phyloP scores from a whole-genome alignment of 2,797 vertebrate species.

The Erethizon dorsatum region DNA sequence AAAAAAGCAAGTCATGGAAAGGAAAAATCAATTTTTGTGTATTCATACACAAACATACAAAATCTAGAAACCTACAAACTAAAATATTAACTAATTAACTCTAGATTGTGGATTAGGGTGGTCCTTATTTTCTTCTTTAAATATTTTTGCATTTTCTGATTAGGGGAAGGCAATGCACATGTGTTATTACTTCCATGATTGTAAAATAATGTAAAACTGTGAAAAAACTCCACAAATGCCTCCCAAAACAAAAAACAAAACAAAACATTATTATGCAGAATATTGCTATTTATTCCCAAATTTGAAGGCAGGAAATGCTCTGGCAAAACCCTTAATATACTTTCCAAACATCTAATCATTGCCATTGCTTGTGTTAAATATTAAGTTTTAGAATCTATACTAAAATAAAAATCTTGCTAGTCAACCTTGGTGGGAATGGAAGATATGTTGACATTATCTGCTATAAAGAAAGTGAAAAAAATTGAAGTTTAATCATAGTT shows the following conservation, averaged over 20 bases:
- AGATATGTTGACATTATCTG: background rate
- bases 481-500: constrained; percentile 36
- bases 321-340: background rate
- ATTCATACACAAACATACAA: background rate
- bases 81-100: background rate
- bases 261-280: background rate
- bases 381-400: constrained; percentile 18
- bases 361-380: background rate
- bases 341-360: background rate
- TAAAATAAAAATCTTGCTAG: constrained; percentile 2
- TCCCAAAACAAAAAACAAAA: constrained; percentile 18
- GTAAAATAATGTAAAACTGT: constrained; percentile 1
- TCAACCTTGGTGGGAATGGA: background rate
- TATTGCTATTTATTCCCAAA: background rate
- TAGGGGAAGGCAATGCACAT: background rate
- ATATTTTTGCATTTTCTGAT: constrained; percentile 25
- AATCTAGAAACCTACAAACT: background rate
- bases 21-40: background rate
- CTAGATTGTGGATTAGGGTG: background rate
- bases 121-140: constrained; percentile 31
- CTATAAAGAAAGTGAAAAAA: constrained; percentile 28
- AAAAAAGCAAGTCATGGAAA: background rate
- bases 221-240: background rate
- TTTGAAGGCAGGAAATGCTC: background rate
- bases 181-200: background rate